phyloP scores from a whole-genome alignment of 2,113 vertebrate genomes.

The Percopsis transmontana region DNA sequence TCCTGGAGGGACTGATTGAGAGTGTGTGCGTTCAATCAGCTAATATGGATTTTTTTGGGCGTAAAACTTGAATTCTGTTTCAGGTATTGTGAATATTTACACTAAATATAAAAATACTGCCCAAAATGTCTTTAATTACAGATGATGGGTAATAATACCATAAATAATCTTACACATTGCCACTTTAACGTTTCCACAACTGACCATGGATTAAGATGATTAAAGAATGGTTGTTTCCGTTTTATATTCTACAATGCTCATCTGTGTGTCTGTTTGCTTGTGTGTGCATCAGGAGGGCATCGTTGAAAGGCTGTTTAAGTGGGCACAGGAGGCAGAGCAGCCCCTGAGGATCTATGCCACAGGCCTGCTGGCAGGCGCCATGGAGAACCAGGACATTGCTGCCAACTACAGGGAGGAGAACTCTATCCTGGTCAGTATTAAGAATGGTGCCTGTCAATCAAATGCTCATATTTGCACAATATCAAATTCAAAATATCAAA shows the following conservation, averaged over 20 bases:
- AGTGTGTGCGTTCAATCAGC: no score
- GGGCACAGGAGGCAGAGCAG: constrained; percentile 95
- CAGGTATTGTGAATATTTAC: no score
- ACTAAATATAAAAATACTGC: no score
- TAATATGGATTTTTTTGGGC: no score
- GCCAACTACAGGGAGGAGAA: constrained; percentile 99
- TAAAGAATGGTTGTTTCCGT: no score
- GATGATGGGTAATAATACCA: no score
- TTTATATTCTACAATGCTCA: neutral
- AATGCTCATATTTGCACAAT: no score
- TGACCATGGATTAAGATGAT: neutral
- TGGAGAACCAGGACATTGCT: constrained; percentile 99
- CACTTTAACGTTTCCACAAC: neutral
- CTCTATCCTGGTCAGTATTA: constrained; percentile 86
- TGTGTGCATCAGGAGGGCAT: constrained; percentile 88
- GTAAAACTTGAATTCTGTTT: no score
- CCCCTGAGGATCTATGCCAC: constrained; percentile 94
- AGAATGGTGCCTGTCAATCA: neutral
- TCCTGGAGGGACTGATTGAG: no score
- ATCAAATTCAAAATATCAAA: neutral
- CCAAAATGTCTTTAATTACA: no score
- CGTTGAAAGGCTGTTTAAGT: constrained; percentile 96
- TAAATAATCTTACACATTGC: no score
- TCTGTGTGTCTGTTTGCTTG: neutral
- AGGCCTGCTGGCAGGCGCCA: constrained; percentile 94